Base-by-base conservation (phyloP, 2,113 vertebrate genomes). In the Cepphus grylle region DNA sequence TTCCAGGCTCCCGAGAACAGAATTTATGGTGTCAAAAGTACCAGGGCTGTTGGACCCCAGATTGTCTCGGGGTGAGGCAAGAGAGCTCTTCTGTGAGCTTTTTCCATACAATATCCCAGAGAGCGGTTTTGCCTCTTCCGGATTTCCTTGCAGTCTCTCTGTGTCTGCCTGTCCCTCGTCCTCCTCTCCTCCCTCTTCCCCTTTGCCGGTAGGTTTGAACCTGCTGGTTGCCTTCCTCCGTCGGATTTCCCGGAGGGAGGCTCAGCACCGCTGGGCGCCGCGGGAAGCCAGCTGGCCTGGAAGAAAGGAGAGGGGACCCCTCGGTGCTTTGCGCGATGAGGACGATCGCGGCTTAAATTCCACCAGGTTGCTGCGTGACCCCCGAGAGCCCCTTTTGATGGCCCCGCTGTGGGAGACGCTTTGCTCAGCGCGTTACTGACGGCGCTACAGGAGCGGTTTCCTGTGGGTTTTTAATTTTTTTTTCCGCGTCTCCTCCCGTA, bases 401-500 rank as follows among this genome's bases (percentile, higher is more conserved):
- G n/a, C 22, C 65, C 26, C 3, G 58, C 53, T 47, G 65, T 11
- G 36, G 72, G 73, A 69, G 40, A n/a, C 0, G 5, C 73, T 70
- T 40, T 29, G 22, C 12, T 72, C 42, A 18, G 42, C 3, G 5
- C 0, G 0, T 47, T n/a, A 15, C 29, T 10, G 40, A 65, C 12
- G 61, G 38, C 15, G 69, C 50, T 36, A 3, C 9, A 71, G 55
- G 15, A 71, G 21, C 6, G 1, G 12, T 76, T 81, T 14, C 27
- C 29, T 21, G 38, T 11, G 32, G 3, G 10, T 80, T 65, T 52
- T 17, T 6, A 15, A 12, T 67, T 34, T 47, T 32, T 52, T 20
- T 47, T 30, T 1, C 42, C 1, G 0, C 0, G 0, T 63, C 30
- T 81, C 40, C 58, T 69, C 18, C 72, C 6, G 0, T 21, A 30